Evolutionary conservation across 2,888 invertebrate genomes (phyloP).

Genomic region (Trissonchulus sp.): DNA sequence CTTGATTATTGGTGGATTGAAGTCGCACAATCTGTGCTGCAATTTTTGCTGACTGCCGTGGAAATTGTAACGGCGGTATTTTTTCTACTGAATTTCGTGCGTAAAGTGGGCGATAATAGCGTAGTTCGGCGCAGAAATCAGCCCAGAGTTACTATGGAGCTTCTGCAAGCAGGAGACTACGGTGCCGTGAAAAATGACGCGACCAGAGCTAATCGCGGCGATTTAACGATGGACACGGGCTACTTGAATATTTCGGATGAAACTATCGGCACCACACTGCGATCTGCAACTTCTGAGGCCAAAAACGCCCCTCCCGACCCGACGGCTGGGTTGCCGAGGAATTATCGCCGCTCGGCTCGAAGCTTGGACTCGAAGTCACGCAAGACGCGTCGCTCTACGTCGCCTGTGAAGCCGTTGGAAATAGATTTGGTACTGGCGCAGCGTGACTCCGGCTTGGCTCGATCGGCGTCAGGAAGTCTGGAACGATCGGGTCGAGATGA

Average conservation of each 20-base stretch:
- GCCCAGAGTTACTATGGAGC: constrained; percentile 24
- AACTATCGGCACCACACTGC: neutral
- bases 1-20: constrained; percentile 1
- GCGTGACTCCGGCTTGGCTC: neutral
- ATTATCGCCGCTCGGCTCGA: neutral
- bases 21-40: neutral
- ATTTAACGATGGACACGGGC: neutral
- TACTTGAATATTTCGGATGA: constrained; percentile 24
- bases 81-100: neutral
- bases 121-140: neutral
- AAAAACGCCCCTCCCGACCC: neutral
- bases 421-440: neutral
- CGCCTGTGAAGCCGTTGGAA: neutral
- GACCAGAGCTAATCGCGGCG: neutral
- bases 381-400: neutral
- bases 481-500: neutral
- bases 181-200: neutral
- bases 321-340: neutral
- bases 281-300: neutral
- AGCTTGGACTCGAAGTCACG: neutral
- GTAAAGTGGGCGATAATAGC: neutral
- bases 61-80: neutral
- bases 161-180: neutral
- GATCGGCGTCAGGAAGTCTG: neutral
- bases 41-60: neutral